Base-by-base conservation (phyloP, 2,113 vertebrate genomes). In the Mola mola region DNA sequence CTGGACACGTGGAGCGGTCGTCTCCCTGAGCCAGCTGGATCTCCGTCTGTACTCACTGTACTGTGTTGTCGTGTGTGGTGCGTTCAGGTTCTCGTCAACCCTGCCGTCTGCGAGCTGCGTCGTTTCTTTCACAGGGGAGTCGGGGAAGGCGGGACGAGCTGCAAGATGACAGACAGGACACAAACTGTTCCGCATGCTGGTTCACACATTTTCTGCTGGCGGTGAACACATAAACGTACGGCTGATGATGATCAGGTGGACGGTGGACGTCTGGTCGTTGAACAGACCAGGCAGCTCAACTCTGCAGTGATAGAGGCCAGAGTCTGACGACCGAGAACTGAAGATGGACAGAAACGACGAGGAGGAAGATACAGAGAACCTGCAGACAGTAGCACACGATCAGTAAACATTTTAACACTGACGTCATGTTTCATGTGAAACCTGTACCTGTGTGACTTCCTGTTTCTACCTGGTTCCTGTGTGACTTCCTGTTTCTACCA, bases 231-330 rank as follows among this genome's bases (percentile, higher is more conserved):
- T n/a, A 36, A 28, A 61, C 85, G 19, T 57, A 90, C 87, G 36
- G 22, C 3, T 51, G 57, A 62, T 38, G 66, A 91, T 55, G 51
- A 88, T 83, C 17, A 91, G 84, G 66, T 78, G 72, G 10, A 90
- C 25, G 22, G 15, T 66, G 55, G 44, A 28, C 0, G 66, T 88
- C 8, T 71, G 62, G 75, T 92, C 91, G 15, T 92, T 91, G 66
- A 92, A 92, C 8, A 42, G 66, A 2, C 90, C 91, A 0, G 88
- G 76, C 9, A 90, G 66, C 49, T 89, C 71, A 4, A 90, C 78
- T 43, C 91, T 79, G 57, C 90, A 92, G 71, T 87, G 76, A 31
- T 90, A 92, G 28, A 83, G 82, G 10, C 91, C 91, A 24, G 76
- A 40, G 47, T 92, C 90, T 0, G 61, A 44, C 0, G 20, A 46